Evolutionary conservation across 23 tunicate genomes (phyloP), one percentile per base, ranked within the genome.

Genomic region (Botrylloides violaceus): DNA sequence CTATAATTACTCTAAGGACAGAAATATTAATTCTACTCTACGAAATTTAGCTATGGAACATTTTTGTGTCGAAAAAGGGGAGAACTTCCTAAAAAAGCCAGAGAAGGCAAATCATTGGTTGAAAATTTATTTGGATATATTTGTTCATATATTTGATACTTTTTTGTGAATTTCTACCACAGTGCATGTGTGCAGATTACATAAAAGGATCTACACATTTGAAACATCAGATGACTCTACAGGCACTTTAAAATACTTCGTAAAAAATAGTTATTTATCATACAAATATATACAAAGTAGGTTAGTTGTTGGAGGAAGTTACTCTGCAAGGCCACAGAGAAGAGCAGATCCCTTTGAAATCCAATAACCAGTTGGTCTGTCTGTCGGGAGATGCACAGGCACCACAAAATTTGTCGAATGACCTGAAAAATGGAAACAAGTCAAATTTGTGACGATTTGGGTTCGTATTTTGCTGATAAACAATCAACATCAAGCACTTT

Each of bases 371-470:
- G 98, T 93, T 29, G 71, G 74, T 60, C 80, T 66, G 53, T 93
- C 81, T 5, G 98, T 86, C 9, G 94, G 88, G n/a, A 93, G 83
- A 66, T 93, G 98, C 2, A 83, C 87, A 19, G 81, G 65, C 1
- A 93, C 85, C 23, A 93, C 98, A 58, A 86, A 93, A 79, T 93
- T 93, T 27, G 98, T 93, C 31, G 98, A 93, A 60, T 93, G 98
- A 33, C 98, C 97, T 90, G 80, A 62, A 77, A 71, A 3, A n/a
- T n/a, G n/a, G n/a, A n/a, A n/a, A n/a, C n/a, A n/a, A n/a, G n/a
- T n/a, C n/a, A n/a, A n/a, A n/a, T n/a, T n/a, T n/a, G n/a, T n/a
- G n/a, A n/a, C n/a, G n/a, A n/a, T n/a, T n/a, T n/a, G n/a, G n/a
- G n/a, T n/a, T n/a, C n/a, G n/a, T n/a, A n/a, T n/a, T n/a, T n/a